Base-by-base conservation (phyloP, 1,140 invertebrate genomes). In the Lerema accius region DNA sequence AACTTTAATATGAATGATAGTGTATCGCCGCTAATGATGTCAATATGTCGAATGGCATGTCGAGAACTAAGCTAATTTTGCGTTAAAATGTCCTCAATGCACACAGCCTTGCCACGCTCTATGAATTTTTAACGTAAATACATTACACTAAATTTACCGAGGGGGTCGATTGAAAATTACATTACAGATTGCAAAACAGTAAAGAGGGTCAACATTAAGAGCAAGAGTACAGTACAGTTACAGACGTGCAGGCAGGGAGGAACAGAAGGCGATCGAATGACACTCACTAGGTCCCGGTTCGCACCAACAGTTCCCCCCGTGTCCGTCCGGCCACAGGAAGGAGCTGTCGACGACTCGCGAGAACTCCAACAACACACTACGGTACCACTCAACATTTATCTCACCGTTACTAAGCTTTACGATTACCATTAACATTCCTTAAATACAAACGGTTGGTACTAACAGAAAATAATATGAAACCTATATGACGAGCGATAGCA, bases 21-120 rank as follows among this genome's bases (percentile, higher is more conserved):
- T 87, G 86, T 89, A 73, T 80, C 67, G 71, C 69, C 72, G 69
- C 86, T 90, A 87, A 88, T 90, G 87, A 86, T 84, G 73, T 87
- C 71, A 71, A 78, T 80, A 86, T 86, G 80, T 86, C 73, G 70
- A 77, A 86, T 87, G 83, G 72, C 82, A 83, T 82, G 82, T 84
- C 74, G 74, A 87, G 65, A 83, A 78, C 88, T 90, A 90, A 88
- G 66, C 84, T 89, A 89, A 79, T 78, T 83, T 84, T 86, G 88
- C 88, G 77, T 89, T 87, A 84, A 86, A 89, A 91, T 90, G 91
- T 92, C 91, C 91, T 92, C 90, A 92, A 92, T 92, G 92, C 91
- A 92, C 93, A 93, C 93, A 93, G 93, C 92, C 93, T 93, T 92
- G 92, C 93, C 92, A 93, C 93, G 93, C 92, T 93, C 92, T 91